A percentile compares a stretch with the other conserved stretches of the same genome.
phyloP scores from a whole-genome alignment of 2,797 vertebrate genomes.

The Lepilemur septentrionalis region DNA sequence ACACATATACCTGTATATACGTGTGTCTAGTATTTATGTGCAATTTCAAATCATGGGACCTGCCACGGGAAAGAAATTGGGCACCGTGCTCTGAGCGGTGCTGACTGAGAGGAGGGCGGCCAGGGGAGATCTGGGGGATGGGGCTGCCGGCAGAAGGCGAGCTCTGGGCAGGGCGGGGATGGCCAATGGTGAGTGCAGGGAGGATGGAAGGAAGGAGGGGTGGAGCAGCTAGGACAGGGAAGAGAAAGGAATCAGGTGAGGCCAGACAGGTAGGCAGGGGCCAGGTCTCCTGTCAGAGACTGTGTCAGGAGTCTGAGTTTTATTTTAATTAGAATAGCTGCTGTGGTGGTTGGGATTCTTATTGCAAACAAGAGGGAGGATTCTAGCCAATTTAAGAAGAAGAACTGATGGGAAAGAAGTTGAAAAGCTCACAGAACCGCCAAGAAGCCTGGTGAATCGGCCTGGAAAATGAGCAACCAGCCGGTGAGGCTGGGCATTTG shows the following conservation, averaged over 20 bases:
- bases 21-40: not conserved
- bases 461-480: not conserved
- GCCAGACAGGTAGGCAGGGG: not conserved
- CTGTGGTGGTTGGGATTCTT: not conserved
- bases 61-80: not conserved
- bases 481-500: not conserved
- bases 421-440: not conserved
- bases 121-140: not conserved
- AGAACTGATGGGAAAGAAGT: not conserved
- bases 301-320: not conserved
- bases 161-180: not conserved
- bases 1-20: not conserved
- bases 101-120: not conserved
- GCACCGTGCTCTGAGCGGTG: not conserved
- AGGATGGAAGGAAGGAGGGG: not conserved
- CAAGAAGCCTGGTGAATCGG: not conserved
- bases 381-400: not conserved
- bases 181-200: not conserved
- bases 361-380: not conserved
- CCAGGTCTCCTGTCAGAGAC: not conserved
- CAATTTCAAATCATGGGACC: not conserved
- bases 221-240: not conserved
- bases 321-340: not conserved
- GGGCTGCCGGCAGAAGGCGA: not conserved
- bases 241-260: not conserved